A percentile compares a stretch with the other conserved stretches of the same genome.
These are phyloP conservation scores for Pipra filicauda DNA, from an alignment of 2,113 vertebrate species.

Conservation along the genomic window DNA sequence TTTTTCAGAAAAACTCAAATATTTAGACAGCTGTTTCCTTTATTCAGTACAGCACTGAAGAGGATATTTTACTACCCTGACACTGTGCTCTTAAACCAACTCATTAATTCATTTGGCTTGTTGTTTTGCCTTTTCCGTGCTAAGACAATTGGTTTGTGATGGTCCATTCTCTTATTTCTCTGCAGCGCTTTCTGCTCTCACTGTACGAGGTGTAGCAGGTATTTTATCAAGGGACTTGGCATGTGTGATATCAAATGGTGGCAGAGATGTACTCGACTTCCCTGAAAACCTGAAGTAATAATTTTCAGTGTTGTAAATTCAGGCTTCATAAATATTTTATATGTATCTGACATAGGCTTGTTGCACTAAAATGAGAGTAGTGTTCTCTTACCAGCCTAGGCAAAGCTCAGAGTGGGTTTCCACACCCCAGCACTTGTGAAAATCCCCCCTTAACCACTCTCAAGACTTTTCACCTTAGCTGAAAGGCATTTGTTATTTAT, in stretches of 20 bases:
- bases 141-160: background rate
- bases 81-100: background rate
- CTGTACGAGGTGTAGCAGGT: background rate
- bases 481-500: background rate
- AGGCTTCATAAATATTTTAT: background rate
- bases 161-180: background rate
- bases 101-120: slow-evolving; percentile 21
- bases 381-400: background rate
- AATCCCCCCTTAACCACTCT: background rate
- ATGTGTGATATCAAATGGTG: background rate
- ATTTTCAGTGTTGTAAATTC: background rate
- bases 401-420: background rate
- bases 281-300: background rate
- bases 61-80: slow-evolving; percentile 62
- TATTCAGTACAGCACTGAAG: slow-evolving; percentile 48
- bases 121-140: background rate
- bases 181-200: background rate
- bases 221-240: background rate
- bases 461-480: background rate
- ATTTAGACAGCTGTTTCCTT: slow-evolving; percentile 76
- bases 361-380: background rate
- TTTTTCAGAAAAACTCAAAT: slow-evolving; percentile 61
- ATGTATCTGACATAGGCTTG: background rate
- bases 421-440: background rate
- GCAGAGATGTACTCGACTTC: background rate